Evolutionary conservation across 2,797 vertebrate genomes (phyloP).

Genomic region (Gymnoscopelus braueri): DNA sequence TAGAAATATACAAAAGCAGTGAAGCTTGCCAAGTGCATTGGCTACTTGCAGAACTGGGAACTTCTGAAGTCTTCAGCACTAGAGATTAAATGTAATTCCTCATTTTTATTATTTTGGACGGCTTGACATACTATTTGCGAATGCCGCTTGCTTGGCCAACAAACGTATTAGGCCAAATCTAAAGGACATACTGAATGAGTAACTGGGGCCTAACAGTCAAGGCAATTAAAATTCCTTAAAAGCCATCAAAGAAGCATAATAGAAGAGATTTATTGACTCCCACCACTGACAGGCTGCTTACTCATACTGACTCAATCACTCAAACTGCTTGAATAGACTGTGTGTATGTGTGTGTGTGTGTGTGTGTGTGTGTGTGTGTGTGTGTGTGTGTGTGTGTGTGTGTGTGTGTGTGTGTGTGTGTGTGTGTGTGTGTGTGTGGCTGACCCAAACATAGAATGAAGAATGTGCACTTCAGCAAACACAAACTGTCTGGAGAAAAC

Average conservation of each 20-base stretch:
- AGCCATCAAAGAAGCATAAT: slow-evolving; percentile 40
- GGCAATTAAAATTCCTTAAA: slow-evolving; percentile 54
- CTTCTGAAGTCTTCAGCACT: slow-evolving; percentile 12
- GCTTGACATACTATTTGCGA: slow-evolving; percentile 35
- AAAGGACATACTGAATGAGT: slow-evolving; percentile 14
- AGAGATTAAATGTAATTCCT: slow-evolving; percentile 37
- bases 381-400: neutral
- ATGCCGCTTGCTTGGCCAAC: slow-evolving; percentile 10
- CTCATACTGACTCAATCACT: neutral
- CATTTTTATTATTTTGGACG: slow-evolving; percentile 35
- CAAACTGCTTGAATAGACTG: neutral
- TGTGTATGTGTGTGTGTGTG: neutral
- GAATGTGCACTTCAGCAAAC: no score
- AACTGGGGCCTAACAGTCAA: slow-evolving; percentile 24
- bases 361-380: no score
- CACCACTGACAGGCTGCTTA: slow-evolving; percentile 13
- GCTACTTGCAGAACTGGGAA: slow-evolving; percentile 11
- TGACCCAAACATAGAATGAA: no score
- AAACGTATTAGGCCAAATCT: slow-evolving; percentile 16
- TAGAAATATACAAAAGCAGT: slow-evolving; percentile 16
- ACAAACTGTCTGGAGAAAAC: no score
- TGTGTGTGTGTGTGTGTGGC: neutral
- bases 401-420: neutral
- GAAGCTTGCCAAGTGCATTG: slow-evolving; percentile 23
- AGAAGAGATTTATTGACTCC: slow-evolving; percentile 33